These are phyloP conservation scores for Anguilla japonica DNA, from an alignment of 2,113 vertebrate species.

Conservation along the genomic window DNA sequence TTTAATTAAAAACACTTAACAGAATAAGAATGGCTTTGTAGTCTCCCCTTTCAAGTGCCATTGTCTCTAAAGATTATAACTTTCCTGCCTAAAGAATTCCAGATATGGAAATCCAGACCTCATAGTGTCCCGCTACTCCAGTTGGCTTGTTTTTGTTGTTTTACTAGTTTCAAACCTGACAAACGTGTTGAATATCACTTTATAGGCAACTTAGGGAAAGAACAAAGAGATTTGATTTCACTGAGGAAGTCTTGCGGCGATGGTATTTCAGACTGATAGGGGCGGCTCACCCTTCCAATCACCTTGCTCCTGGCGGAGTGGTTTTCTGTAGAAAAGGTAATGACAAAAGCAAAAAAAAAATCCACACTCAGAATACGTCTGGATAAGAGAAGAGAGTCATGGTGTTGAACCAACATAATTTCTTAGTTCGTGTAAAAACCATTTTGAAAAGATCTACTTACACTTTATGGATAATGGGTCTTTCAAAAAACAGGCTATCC, in stretches of 20 bases:
- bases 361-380: slow-evolving; percentile 7
- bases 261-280: slow-evolving; percentile 81
- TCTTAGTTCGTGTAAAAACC: slow-evolving; percentile 4
- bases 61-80: too few relatives aligned
- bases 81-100: too few relatives aligned
- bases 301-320: slow-evolving; percentile 64
- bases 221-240: slow-evolving; percentile 66
- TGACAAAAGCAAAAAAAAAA: slow-evolving; percentile 11
- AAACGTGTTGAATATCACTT: slow-evolving; percentile 1
- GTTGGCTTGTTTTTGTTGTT: too few relatives aligned
- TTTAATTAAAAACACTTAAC: too few relatives aligned
- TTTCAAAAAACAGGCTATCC: slow-evolving; percentile 82
- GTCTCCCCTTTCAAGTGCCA: too few relatives aligned
- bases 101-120: too few relatives aligned
- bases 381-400: slow-evolving; percentile 23
- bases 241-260: slow-evolving; percentile 75
- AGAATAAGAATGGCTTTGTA: too few relatives aligned
- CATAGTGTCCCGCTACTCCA: too few relatives aligned
- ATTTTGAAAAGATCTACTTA: slow-evolving; percentile 60
- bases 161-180: neutral
- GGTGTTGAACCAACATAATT: slow-evolving; percentile 32
- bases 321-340: slow-evolving; percentile 57
- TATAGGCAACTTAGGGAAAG: slow-evolving; percentile 65
- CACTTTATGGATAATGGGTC: slow-evolving; percentile 73
- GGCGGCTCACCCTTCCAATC: slow-evolving; percentile 73